Base-by-base conservation (phyloP, 2,797 vertebrate genomes). In the Sparidentex hasta region DNA sequence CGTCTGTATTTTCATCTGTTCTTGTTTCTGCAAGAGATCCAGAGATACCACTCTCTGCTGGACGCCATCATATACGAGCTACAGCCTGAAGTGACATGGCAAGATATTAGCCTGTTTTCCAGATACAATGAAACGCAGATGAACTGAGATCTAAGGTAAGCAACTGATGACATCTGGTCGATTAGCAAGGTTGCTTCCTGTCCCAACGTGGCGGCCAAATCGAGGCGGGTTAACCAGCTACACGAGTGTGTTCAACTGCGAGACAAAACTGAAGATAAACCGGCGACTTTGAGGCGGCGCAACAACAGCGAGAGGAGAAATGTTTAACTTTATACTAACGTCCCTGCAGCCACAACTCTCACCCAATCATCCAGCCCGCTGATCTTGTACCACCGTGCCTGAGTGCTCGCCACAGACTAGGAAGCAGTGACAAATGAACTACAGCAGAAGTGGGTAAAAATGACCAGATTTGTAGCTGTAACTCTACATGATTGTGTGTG, bases 1-100 rank as follows among this genome's bases (percentile, higher is more conserved):
- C 33, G 7, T 16, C 3, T n/a, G 38, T 67, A n/a, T 27, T 58
- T 29, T 64, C 29, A 25, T 74, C 23, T 58, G n/a, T 8, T 48
- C 66, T 47, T 48, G 20, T 48, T 33, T 33, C 90, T 97, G 58
- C 97, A 98, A 84, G 97, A 98, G 94, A 97, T 98, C 76, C 96
- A 97, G 86, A 95, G 95, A 93, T 98, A 98, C 87, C 97, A 98
- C 82, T 82, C 87, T 23, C 91, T 98, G 66, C 93, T 98, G 71
- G 77, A 91, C 65, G 95, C 95, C 74, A 96, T 98, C 89, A 91
- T 71, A 96, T 96, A 92, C 6, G 86, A 57, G 25, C 56, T 44
- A 33, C 33, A 33, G 33, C 33, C 33, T 33, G 33, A 8, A 33
- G 33, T 33, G 33, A 8, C 29, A 11, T 58, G n/a, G 46, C 50